phyloP scores from a whole-genome alignment of 2,888 invertebrate species.

The Dendrolimus houi region DNA sequence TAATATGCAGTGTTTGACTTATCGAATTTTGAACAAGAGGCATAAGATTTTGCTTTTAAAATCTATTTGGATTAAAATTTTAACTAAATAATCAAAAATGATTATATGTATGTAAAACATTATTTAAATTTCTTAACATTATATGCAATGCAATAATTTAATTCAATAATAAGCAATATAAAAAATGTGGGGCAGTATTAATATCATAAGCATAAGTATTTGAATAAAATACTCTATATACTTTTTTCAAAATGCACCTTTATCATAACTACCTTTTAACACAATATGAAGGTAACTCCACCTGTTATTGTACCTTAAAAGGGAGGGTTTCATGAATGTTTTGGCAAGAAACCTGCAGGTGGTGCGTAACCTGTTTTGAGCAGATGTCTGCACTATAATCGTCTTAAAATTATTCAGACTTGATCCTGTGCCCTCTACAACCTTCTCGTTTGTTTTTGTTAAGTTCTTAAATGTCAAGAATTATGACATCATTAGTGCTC shows the following conservation, averaged over 20 bases:
- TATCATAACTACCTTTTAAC: conserved; percentile 6
- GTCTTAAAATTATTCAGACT: background rate
- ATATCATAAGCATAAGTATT: too few relatives aligned
- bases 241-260: conserved; percentile 3
- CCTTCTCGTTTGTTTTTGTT: background rate
- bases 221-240: too few relatives aligned
- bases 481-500: background rate
- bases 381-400: conserved; percentile 39
- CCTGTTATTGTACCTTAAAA: conserved; percentile 38
- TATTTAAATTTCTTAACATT: too few relatives aligned
- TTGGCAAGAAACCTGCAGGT: conserved; percentile 45
- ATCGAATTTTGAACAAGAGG: too few relatives aligned
- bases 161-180: too few relatives aligned
- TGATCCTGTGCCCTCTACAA: background rate
- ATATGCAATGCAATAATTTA: too few relatives aligned
- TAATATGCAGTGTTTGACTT: too few relatives aligned
- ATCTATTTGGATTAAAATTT: too few relatives aligned
- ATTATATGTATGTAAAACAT: too few relatives aligned
- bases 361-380: conserved; percentile 33
- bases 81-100: too few relatives aligned
- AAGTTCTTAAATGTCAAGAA: background rate
- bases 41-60: too few relatives aligned
- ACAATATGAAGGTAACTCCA: conserved; percentile 20
- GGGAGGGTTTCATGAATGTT: conserved; percentile 53
- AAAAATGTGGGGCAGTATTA: too few relatives aligned